Base-by-base conservation (phyloP, 35 echinoderm and acorn worm genomes). In the Lytechinus pictus region DNA sequence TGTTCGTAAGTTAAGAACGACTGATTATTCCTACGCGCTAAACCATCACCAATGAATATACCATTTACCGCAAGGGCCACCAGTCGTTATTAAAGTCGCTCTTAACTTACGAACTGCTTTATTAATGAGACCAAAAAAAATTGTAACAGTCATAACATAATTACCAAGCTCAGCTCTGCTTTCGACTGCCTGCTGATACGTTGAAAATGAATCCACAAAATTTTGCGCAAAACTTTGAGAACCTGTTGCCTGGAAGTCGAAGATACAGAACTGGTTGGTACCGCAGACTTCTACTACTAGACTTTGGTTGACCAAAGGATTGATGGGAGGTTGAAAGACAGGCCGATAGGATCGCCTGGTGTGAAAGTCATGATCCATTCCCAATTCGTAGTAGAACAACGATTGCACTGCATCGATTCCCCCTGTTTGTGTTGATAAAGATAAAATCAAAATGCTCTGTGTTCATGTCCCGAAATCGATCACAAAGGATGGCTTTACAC, bases 231-330 rank as follows among this genome's bases (percentile, higher is more conserved):
- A 93, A 57, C 53, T 57, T 24, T n/a, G 92, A 9, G 29, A 53
- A 0, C 92, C 92, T 6, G 92, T 93, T 19, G 92, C 56, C 54
- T 93, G 92, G 54, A 14, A 93, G 54, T 93, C 92, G 53, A 93
- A 93, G 54, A 57, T 55, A 28, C 92, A 93, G 55, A 93, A 93
- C 92, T 54, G 55, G 54, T 93, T 93, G 3, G 52, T 57, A 0
- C 55, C 53, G 16, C 92, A 93, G 9, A 93, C 92, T 6, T 93
- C 92, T 57, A 24, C 1, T 24, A 93, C 92, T 10, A 93, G 52
- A 10, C 10, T 93, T 9, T 93, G 92, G 52, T 93, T 9, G 9
- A 93, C 53, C 9, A 6, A 55, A 4, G 54, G 54, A 10, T 93
- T 55, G 1, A 12, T 24, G 9, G 28, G 19, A 12, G 92, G 52